These are phyloP conservation scores for Pyrrhosoma nymphula DNA, from an alignment of 2,888 invertebrate species.

Conservation along the genomic window DNA sequence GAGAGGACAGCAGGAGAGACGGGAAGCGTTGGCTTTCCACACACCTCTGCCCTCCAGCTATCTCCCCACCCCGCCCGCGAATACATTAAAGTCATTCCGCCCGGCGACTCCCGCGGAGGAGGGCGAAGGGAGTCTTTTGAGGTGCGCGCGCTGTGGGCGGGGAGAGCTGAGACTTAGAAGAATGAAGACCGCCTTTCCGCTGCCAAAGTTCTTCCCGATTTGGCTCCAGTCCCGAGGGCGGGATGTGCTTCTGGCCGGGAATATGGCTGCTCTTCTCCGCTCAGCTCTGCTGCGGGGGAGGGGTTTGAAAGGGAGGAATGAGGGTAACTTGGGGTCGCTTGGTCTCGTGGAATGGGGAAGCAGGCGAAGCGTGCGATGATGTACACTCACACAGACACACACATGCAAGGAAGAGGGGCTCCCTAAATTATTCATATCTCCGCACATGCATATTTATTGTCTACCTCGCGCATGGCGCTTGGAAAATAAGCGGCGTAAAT, in stretches of 20 bases:
- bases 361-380: not conserved
- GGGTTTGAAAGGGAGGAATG: too few species aligned
- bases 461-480: not conserved
- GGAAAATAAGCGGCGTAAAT: not conserved
- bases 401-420: not conserved
- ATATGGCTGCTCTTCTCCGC: too few species aligned
- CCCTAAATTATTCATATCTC: not conserved
- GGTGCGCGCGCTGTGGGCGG: too few species aligned
- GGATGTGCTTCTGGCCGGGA: not conserved
- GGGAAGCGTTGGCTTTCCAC: not conserved
- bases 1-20: too few species aligned
- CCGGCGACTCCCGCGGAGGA: not conserved
- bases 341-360: too few species aligned
- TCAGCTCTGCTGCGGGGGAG: too few species aligned
- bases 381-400: not conserved
- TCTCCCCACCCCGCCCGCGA: not conserved
- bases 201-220: conserved; percentile 12
- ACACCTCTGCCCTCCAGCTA: not conserved
- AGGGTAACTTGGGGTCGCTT: not conserved
- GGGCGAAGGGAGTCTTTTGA: not conserved
- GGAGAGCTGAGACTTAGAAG: not conserved
- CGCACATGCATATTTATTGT: not conserved
- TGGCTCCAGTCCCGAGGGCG: not conserved
- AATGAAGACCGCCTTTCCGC: not conserved
- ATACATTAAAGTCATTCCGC: not conserved